These are phyloP conservation scores for Xanthia togata DNA, from an alignment of 2,888 invertebrate genomes.

Conservation along the genomic window DNA sequence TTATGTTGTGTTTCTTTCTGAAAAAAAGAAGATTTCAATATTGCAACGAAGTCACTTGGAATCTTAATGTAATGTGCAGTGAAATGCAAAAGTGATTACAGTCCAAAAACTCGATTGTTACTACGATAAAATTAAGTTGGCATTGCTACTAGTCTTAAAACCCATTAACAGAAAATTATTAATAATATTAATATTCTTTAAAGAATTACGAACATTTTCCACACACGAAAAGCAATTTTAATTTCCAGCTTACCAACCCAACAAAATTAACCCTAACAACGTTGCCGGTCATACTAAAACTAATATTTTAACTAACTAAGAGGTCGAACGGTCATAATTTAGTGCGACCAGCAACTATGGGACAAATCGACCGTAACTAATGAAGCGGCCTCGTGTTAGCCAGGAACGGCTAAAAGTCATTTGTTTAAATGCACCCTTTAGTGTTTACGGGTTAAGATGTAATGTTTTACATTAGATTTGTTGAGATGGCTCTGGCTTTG, in stretches of 20 bases:
- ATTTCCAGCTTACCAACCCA: background rate
- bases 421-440: conserved; percentile 63
- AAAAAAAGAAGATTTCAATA: background rate
- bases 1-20: background rate
- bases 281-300: conserved; percentile 73
- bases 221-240: background rate
- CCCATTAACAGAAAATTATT: background rate
- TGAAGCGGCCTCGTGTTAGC: conserved; percentile 66
- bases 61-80: too few species aligned
- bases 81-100: background rate
- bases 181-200: background rate
- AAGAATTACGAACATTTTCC: background rate
- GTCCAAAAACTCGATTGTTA: background rate
- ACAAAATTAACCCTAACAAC: conserved; percentile 66
- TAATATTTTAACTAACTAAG: conserved; percentile 83
- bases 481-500: conserved; percentile 29
- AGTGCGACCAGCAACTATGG: conserved; percentile 76
- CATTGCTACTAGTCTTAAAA: background rate
- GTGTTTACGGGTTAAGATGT: conserved; percentile 61
- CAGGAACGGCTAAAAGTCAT: conserved; percentile 54
- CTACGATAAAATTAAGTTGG: background rate
- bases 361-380: conserved; percentile 86
- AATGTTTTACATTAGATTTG: conserved; percentile 51
- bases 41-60: background rate
- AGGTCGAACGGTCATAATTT: conserved; percentile 78